These are phyloP conservation scores for Drosophila yooni DNA, from an alignment of 2,888 invertebrate genomes.

Conservation along the genomic window DNA sequence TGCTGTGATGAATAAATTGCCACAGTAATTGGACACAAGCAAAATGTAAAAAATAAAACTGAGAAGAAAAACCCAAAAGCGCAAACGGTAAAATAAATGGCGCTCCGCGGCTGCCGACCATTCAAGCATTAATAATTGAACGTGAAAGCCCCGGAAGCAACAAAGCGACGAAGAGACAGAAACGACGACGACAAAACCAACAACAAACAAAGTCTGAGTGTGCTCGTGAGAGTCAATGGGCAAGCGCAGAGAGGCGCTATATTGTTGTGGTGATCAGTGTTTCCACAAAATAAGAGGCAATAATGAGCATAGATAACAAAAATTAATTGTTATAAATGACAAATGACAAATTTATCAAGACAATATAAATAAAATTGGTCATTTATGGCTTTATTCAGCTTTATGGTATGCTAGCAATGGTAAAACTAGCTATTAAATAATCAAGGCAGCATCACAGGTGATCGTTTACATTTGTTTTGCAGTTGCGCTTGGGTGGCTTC, in stretches of 20 bases:
- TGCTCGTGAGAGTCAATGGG: conserved; percentile 6
- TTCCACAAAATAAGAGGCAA: neutral
- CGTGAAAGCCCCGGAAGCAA: conserved; percentile 57
- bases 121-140: conserved; percentile 66
- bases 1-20: conserved; percentile 67
- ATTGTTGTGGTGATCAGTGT: neutral
- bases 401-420: neutral
- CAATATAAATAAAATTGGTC: neutral
- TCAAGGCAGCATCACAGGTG: neutral
- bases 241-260: neutral
- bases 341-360: neutral
- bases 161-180: conserved; percentile 18
- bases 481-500: conserved; percentile 14
- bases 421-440: neutral
- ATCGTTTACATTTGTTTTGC: neutral
- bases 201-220: neutral
- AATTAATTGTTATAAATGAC: neutral
- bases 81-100: conserved; percentile 42
- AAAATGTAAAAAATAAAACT: conserved; percentile 26
- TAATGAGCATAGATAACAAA: neutral
- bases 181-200: conserved; percentile 4
- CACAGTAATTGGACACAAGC: conserved; percentile 58
- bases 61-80: conserved; percentile 37
- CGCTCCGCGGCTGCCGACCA: conserved; percentile 34
- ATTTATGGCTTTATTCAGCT: neutral